These are phyloP conservation scores for Volucella inflata DNA, from an alignment of 2,888 invertebrate genomes.

Conservation along the genomic window DNA sequence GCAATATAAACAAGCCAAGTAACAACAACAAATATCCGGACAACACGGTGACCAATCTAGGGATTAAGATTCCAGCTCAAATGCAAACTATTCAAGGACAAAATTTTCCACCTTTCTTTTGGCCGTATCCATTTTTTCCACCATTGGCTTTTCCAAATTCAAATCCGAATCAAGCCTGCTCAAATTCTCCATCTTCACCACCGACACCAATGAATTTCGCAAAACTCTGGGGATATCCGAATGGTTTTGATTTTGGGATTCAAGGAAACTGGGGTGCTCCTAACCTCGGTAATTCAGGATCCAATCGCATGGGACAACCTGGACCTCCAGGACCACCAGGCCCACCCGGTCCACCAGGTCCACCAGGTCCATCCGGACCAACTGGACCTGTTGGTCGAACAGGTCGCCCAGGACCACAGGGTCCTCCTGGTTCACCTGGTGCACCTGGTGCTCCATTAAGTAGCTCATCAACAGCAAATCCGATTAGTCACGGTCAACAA, in stretches of 20 bases:
- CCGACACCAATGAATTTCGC: constrained; percentile 25
- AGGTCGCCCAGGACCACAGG: constrained; percentile 55
- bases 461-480: constrained; percentile 51
- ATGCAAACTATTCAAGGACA: constrained; percentile 10
- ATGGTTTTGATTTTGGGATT: constrained; percentile 55
- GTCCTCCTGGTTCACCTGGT: constrained; percentile 51
- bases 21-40: constrained; percentile 37
- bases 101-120: not conserved
- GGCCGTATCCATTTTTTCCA: too few species aligned
- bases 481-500: constrained; percentile 78
- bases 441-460: constrained; percentile 68
- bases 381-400: constrained; percentile 72
- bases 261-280: constrained; percentile 38
- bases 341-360: constrained; percentile 62
- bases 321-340: constrained; percentile 75
- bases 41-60: not conserved
- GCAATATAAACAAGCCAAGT: constrained; percentile 27
- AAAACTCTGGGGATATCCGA: constrained; percentile 52
- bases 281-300: constrained; percentile 1
- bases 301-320: not conserved
- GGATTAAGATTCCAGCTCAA: not conserved
- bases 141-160: constrained; percentile 26
- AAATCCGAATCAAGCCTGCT: constrained; percentile 32
- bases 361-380: constrained; percentile 78
- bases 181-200: constrained; percentile 9